Conservation (phyloP, 2,113 vertebrate genomes). For the Tyrannus savana region DNA sequence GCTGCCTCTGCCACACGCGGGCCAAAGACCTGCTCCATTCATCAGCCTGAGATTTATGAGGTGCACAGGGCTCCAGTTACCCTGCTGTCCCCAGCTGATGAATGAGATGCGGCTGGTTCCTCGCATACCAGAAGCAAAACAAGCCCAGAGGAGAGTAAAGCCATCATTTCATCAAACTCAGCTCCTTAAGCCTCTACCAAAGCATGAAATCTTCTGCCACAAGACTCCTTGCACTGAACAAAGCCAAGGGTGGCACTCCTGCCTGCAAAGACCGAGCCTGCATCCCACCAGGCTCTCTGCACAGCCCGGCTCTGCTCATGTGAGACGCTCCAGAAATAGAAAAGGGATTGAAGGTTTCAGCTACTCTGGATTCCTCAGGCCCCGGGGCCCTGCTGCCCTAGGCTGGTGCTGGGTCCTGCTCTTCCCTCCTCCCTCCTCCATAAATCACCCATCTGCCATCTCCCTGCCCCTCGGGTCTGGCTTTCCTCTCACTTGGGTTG, state of each 20-base stretch:
- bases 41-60: constrained; percentile 50
- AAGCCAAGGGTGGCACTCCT: not conserved
- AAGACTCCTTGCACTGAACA: not conserved
- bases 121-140: not conserved
- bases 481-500: not conserved
- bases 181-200: not conserved
- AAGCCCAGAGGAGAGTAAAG: not conserved
- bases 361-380: constrained; percentile 38
- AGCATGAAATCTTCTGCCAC: not conserved
- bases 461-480: not conserved
- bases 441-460: not conserved
- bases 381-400: not conserved
- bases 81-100: not conserved
- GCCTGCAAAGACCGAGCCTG: not conserved
- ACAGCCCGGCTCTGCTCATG: not conserved
- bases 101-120: constrained; percentile 14
- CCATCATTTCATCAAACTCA: not conserved
- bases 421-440: not conserved
- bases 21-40: constrained; percentile 36
- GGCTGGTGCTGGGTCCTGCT: not conserved
- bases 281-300: not conserved
- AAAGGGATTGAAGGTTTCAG: not conserved
- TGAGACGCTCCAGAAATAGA: constrained; percentile 61
- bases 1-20: not conserved
- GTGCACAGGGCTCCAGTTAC: constrained; percentile 4